A percentile compares a stretch with the other conserved stretches of the same genome.
Conservation (phyloP, 2,797 vertebrate genomes). For the Paedocypris micromegethes region DNA sequence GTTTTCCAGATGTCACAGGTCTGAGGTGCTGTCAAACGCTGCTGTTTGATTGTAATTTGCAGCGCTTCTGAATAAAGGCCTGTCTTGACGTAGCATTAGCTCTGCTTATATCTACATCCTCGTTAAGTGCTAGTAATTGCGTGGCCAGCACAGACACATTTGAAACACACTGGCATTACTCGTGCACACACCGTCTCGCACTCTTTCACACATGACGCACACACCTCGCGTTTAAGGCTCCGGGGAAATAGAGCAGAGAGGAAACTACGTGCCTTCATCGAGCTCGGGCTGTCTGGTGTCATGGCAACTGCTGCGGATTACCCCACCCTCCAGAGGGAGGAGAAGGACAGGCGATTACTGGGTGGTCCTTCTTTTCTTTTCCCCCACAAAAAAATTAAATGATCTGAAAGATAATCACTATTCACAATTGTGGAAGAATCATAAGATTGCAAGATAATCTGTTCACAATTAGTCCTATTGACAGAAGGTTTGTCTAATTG, state of each 20-base stretch:
- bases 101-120: constrained; percentile 7
- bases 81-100: constrained; percentile 21
- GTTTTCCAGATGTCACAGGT: constrained; percentile 31
- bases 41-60: constrained; percentile 33
- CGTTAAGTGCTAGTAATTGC: constrained; percentile 24
- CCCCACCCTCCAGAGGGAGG: constrained; percentile 73
- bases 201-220: constrained; percentile 50
- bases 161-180: constrained; percentile 9
- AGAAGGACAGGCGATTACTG: constrained; percentile 50
- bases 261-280: constrained; percentile 82
- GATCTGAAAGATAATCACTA: no score
- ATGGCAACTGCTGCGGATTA: constrained; percentile 86
- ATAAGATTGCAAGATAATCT: no score
- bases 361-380: neutral
- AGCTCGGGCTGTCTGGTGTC: constrained; percentile 88
- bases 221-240: constrained; percentile 58
- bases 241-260: constrained; percentile 75
- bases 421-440: no score
- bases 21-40: constrained; percentile 24
- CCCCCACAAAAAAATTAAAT: no score
- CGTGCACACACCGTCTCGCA: constrained; percentile 17
- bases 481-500: no score
- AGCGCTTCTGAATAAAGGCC: constrained; percentile 18
- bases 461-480: no score
- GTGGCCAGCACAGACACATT: constrained; percentile 28